Conservation (phyloP, 2,113 vertebrate genomes). For the Anolis carolinensis region DNA sequence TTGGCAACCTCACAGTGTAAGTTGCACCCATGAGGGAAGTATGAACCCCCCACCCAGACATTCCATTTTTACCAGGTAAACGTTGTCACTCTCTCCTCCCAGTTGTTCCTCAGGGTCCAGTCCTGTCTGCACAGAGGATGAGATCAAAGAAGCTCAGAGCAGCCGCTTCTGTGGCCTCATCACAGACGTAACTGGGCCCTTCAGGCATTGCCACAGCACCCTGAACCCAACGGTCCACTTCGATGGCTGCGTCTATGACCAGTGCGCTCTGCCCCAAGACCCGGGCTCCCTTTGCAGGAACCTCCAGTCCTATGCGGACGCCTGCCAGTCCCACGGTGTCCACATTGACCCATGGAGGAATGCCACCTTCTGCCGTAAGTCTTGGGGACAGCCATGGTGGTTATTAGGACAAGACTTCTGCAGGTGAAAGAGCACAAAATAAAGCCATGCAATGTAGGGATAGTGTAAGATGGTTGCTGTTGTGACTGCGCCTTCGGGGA, state of each 20-base stretch:
- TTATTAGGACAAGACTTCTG: too few species aligned
- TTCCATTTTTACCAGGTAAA: too few species aligned
- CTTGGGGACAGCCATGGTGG: too few species aligned
- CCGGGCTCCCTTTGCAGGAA: slow-evolving; percentile 39
- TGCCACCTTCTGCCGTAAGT: slow-evolving; percentile 57
- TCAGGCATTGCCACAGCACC: slow-evolving; percentile 31
- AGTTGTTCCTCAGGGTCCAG: not conserved
- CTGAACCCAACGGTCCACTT: slow-evolving; percentile 40
- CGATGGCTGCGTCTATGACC: slow-evolving; percentile 40
- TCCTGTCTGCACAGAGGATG: not conserved
- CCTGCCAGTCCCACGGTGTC: slow-evolving; percentile 41
- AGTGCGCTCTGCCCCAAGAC: slow-evolving; percentile 44
- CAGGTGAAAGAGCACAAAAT: too few species aligned
- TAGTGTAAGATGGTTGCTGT: too few species aligned
- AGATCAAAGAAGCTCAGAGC: slow-evolving; percentile 63
- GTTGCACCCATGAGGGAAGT: fast-evolving
- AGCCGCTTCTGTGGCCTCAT: slow-evolving; percentile 50
- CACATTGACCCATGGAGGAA: slow-evolving; percentile 45
- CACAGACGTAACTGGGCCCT: slow-evolving; percentile 43
- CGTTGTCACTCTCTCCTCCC: not conserved
- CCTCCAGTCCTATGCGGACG: slow-evolving; percentile 55
- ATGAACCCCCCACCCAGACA: fast-evolving
- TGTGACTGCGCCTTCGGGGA: too few species aligned
- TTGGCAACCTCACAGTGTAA: slow-evolving; percentile 68
- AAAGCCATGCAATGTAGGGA: too few species aligned